Base-by-base conservation (phyloP, 2,888 invertebrate genomes). In the Aspidiotus destructor region DNA sequence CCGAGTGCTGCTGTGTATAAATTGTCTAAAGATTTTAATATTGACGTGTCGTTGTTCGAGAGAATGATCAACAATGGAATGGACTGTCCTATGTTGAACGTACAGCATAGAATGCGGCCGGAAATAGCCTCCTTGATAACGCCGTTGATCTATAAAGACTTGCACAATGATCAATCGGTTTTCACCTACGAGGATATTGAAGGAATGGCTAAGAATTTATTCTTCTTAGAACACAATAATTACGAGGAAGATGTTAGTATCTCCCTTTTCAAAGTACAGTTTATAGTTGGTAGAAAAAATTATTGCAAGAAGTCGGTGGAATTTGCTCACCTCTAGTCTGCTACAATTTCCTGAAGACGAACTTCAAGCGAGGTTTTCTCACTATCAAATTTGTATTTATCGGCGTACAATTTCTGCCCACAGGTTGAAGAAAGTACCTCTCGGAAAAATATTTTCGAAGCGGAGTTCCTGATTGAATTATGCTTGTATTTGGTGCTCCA, bases 141-240 rank as follows among this genome's bases (percentile, higher is more conserved):
- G 8, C 88, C 88, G 0, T 76, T 79, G 0, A 85, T 92, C 72
- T 92, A 93, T 75, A 78, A 81, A 0, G 76, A 77, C 16, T 75
- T 91, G 61, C 74, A 81, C 61, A 82, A 85, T 75, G 85, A 86
- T 73, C 76, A 78, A 0, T 80, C 78, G 0, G 88, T 89, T 2
- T 68, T 74, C 0, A 62, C 74, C 0, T 86, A 85, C 75, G 81
- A 81, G 0, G 73, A 79, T 58, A 80, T 91, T 0, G 76, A 75
- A 2, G 88, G 88, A 1, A 79, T 89, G 74, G 76, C 73, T 2
- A 79, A 81, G 41, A 84, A 84, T 75, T 72, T 92, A 68, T 89
- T 81, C 76, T 91, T 92, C 76, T 78, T 85, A 40, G 79, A 79
- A 55, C 90, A 90, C 75, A 75, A 78, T 1, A 74, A 81, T 3